Evolutionary conservation across 1,140 invertebrate species (phyloP).

Genomic region (Cydia fagiglandana): DNA sequence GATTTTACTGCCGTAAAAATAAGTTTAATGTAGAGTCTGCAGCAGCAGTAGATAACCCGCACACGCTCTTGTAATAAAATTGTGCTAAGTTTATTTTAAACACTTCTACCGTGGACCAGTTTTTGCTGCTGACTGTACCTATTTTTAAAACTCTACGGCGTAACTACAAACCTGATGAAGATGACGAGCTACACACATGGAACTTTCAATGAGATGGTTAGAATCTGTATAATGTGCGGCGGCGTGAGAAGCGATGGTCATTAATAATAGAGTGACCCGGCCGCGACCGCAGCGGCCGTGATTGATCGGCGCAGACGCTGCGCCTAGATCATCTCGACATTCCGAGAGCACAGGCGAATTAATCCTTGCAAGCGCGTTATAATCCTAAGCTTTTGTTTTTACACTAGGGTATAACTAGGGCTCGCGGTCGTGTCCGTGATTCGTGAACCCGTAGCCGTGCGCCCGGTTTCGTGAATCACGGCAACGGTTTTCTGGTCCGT

Average conservation of each 20-base stretch:
- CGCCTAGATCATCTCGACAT: slow-evolving; percentile 23
- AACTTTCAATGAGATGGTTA: neutral
- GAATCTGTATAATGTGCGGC: slow-evolving; percentile 23
- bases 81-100: no score
- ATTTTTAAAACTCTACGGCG: neutral
- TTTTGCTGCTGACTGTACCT: no score
- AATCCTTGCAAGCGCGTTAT: neutral
- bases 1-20: no score
- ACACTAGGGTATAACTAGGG: neutral
- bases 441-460: no score
- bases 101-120: no score
- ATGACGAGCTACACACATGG: neutral
- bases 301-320: slow-evolving; percentile 32
- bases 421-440: no score
- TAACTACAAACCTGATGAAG: neutral
- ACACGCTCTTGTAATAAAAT: no score
- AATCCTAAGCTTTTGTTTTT: neutral
- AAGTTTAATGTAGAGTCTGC: no score
- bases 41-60: no score
- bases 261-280: slow-evolving; percentile 33
- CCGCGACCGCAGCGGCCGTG: slow-evolving; percentile 18
- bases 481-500: no score
- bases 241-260: slow-evolving; percentile 31
- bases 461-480: no score
- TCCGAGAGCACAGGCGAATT: slow-evolving; percentile 6